A percentile compares a stretch with the other conserved stretches of the same genome.
These are phyloP conservation scores for Yponomeuta evonymella DNA, from an alignment of 2,888 invertebrate species.

Conservation along the genomic window DNA sequence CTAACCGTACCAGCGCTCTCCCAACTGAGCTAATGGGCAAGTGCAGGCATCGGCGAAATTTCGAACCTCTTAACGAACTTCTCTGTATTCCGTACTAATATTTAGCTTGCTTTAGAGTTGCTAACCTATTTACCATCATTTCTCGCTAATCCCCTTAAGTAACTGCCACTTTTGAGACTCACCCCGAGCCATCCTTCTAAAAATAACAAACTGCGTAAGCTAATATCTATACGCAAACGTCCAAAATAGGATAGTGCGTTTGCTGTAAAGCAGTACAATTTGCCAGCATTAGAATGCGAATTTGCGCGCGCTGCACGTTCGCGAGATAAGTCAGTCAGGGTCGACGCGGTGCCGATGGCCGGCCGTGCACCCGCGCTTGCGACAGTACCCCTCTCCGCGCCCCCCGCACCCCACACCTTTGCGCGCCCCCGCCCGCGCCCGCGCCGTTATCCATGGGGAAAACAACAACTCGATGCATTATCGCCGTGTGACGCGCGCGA, in stretches of 20 bases:
- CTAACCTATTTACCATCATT: too few relatives aligned
- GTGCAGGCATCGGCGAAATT: too few relatives aligned
- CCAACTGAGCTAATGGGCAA: too few relatives aligned
- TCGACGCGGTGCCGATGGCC: constrained; percentile 73
- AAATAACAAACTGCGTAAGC: not conserved
- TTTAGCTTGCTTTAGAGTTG: too few relatives aligned
- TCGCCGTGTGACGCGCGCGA: not conserved
- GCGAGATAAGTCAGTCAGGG: constrained; percentile 76
- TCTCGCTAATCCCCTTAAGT: too few relatives aligned
- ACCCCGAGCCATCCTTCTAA: not conserved
- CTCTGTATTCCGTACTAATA: too few relatives aligned
- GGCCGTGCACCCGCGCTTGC: constrained; percentile 71
- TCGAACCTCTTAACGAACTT: too few relatives aligned
- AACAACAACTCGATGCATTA: constrained; percentile 29
- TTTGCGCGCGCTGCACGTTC: constrained; percentile 72
- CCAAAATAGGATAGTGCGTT: constrained; percentile 1
- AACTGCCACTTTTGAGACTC: not conserved
- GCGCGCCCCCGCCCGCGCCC: constrained; percentile 26
- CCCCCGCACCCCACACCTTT: constrained; percentile 21
- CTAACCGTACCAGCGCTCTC: too few relatives aligned
- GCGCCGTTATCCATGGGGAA: constrained; percentile 29
- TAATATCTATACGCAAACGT: not conserved
- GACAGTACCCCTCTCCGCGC: constrained; percentile 44
- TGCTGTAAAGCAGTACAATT: constrained; percentile 43
- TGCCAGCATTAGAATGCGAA: constrained; percentile 67